Evolutionary conservation across 2,113 vertebrate species (phyloP), one percentile per base, ranked within the genome.

Genomic region (Calonectris borealis): DNA sequence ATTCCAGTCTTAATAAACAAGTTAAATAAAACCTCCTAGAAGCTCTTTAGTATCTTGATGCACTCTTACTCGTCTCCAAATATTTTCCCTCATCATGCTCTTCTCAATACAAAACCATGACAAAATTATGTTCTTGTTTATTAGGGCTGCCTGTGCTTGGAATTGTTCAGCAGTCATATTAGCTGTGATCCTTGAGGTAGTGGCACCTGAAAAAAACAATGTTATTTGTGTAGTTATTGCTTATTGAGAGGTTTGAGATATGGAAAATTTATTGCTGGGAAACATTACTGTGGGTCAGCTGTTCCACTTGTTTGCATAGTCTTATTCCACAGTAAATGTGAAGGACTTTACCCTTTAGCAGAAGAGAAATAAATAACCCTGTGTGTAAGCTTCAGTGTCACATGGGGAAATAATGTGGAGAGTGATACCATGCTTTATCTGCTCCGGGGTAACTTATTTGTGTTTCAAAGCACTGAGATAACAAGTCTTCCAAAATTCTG

Each of bases 1-100:
- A 93, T 95, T 97, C 94, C 94, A 93, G 26, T 60, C 71, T 86
- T 93, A 93, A 95, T 81, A 97, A 97, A 95, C 91, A 97, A 97
- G 84, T 94, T 95, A 91, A 97, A 96, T 66, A 94, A 94, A 96
- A 95, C 71, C 78, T 85, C 62, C 81, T 42, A 95, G 78, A 94
- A 91, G 24, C 32, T 65, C 22, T 72, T 92, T 91, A 0, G 0
- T 94, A 73, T 96, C 78, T 93, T 77, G 29, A 78, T 91, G 58
- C 58, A 52, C 27, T 91, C 83, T 94, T 38, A 48, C 19, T 90
- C 86, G 29, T 58, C 54, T 91, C 83, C 89, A 97, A 70, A 72
- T 94, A 85, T 83, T 94, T 73, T 95, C 51, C n/a, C 17, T 95
- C 0, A 1, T 94, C 84, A 85, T 0, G 1, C n/a, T 93, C 24